Base-by-base conservation (phyloP, 92 coral and sea anemone species). In the Porites rus region DNA sequence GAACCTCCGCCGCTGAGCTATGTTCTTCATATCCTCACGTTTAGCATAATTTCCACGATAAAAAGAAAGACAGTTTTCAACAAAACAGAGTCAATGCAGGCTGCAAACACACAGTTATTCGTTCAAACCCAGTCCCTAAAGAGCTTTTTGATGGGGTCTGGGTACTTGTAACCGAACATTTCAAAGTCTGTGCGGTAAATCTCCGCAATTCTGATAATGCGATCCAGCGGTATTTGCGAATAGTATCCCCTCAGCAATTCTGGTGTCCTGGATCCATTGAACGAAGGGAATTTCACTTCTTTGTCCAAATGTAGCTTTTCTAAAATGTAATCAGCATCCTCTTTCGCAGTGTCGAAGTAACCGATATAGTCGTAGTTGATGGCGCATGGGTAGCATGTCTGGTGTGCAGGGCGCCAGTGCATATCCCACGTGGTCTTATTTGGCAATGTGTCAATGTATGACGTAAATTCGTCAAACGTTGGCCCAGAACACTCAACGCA, bases 401-500 rank as follows among this genome's bases (percentile, higher is more conserved):
- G 85, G 68, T 81, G 85, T 0, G 85, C 12, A 14, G 85, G 85
- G 20, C 85, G 76, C 85, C 85, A 81, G 67, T 81, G 85, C 76
- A 81, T 81, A 7, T 81, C 85, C 85, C 85, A 81, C 8, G 22
- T 17, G 6, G 85, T 25, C 1, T 24, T 10, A n/a, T 69, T 21
- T 4, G 85, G 52, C 67, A 81, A 53, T 4, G 25, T 19, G 28
- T 69, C 67, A 56, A 81, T n/a, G 17, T 69, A 81, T 3, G 74
- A 56, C 12, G 85, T 81, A 24, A 81, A 81, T 10, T 81, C 85
- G 12, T 69, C 76, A 25, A 81, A 81, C 2, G 85, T 54, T 3
- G 85, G 85, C 19, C 65, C 46, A 17, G 28, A 21, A 72, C 8
- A 10, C 19, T 20, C 82, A 51, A 46, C 51, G 2, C 1, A 8